Percentiles rank a stretch among this genome's conserved stretches.
These are phyloP conservation scores for Electrona antarctica DNA, from an alignment of 2,113 vertebrate species.

Conservation along the genomic window DNA sequence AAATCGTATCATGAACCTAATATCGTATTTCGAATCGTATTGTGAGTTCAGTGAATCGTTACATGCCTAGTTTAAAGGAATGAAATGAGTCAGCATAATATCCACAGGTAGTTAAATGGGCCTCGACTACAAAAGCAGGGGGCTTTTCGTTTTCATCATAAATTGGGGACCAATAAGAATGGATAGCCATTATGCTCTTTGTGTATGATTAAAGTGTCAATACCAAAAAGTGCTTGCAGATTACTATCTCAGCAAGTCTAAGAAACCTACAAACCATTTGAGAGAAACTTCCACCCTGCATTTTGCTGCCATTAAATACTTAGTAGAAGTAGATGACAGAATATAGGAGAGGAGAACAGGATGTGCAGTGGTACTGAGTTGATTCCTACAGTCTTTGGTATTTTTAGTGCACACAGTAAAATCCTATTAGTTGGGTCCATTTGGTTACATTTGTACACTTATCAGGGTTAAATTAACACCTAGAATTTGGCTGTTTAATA, in stretches of 20 bases:
- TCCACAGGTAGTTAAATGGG: too few species aligned
- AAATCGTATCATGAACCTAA: too few species aligned
- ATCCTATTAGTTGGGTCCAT: too few species aligned
- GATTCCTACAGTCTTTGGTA: conserved; percentile 24
- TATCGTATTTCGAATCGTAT: too few species aligned
- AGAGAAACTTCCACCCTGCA: conserved; percentile 24
- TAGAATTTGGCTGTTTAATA: conserved; percentile 37
- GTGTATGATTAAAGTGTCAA: conserved; percentile 45
- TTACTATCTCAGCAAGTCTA: conserved; percentile 29
- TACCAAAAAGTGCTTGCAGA: conserved; percentile 33
- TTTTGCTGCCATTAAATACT: conserved; percentile 12
- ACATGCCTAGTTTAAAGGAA: too few species aligned
- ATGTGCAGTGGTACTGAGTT: conserved; percentile 6
- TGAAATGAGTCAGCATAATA: too few species aligned
- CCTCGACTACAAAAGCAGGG: too few species aligned
- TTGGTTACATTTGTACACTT: too few species aligned
- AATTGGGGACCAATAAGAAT: too few species aligned
- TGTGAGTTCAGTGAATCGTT: too few species aligned
- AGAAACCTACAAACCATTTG: conserved; percentile 13
- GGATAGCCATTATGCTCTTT: conserved; percentile 7
- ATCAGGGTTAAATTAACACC: too few species aligned
- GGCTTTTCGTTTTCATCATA: neutral
- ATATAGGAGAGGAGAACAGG: conserved; percentile 16
- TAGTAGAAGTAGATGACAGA: conserved; percentile 51
- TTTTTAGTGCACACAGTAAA: conserved; percentile 26